These are phyloP conservation scores for Cryptus viduatorius DNA, from an alignment of 2,888 invertebrate species.

Conservation along the genomic window DNA sequence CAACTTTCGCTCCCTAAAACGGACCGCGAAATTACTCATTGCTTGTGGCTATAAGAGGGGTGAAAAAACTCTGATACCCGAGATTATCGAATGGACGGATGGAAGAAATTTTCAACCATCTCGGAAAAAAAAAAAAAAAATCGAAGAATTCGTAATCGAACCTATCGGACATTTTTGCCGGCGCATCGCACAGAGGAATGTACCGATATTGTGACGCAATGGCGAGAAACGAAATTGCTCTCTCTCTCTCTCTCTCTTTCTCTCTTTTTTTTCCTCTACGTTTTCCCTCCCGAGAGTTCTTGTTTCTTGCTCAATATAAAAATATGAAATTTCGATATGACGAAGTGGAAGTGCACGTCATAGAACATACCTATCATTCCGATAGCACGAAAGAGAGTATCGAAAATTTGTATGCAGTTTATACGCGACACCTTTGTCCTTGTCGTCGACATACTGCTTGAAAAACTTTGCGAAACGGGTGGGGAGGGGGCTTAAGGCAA, in stretches of 20 bases:
- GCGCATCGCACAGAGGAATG: not conserved
- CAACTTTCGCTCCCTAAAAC: not conserved
- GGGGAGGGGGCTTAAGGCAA: too few species aligned
- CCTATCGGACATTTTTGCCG: not conserved
- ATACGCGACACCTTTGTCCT: too few species aligned
- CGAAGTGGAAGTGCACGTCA: too few species aligned
- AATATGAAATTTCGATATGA: not conserved
- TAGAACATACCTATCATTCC: not conserved
- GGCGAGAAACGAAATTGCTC: conserved; percentile 10
- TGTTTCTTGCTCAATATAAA: not conserved
- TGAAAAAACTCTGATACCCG: too few species aligned
- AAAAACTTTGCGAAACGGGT: too few species aligned
- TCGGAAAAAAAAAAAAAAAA: not conserved
- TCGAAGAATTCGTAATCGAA: conserved; percentile 19
- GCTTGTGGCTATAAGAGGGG: not conserved
- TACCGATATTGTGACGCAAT: conserved; percentile 2
- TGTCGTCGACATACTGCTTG: too few species aligned
- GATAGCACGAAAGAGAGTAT: not conserved
- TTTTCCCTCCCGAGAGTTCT: not conserved
- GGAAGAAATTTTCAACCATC: not conserved
- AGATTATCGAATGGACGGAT: too few species aligned
- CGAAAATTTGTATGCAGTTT: not conserved
- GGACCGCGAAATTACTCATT: not conserved
- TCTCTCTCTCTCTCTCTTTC: not conserved
- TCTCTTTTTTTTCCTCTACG: too few species aligned